These are phyloP conservation scores for Mycetomoellerius zeteki DNA, from an alignment of 1,140 invertebrate genomes.

Conservation along the genomic window DNA sequence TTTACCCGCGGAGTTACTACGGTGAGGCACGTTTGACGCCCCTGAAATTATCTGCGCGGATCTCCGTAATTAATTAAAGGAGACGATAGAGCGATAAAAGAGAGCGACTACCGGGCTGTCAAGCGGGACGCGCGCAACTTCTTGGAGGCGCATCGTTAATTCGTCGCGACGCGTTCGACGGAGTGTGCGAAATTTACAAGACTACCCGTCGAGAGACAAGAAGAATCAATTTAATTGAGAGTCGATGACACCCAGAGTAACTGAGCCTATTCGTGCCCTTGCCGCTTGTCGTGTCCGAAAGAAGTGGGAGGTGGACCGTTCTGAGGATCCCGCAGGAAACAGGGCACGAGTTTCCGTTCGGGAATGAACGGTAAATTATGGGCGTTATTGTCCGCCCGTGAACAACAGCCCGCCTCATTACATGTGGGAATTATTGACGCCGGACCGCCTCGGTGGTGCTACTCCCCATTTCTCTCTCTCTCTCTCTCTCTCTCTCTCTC, in stretches of 20 bases:
- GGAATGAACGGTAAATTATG: conserved; percentile 81
- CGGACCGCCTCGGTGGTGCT: conserved; percentile 72
- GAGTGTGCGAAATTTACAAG: conserved; percentile 42
- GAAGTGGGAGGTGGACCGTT: background rate
- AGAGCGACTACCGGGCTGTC: conserved; percentile 46
- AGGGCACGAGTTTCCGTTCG: conserved; percentile 68
- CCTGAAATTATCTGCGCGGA: conserved; percentile 52
- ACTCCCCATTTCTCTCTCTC: conserved; percentile 31
- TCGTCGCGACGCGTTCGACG: conserved; percentile 37
- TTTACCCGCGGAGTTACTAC: conserved; percentile 29
- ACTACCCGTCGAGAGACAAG: background rate
- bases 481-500: conserved; percentile 3
- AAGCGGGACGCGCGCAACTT: background rate
- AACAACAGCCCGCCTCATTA: conserved; percentile 80
- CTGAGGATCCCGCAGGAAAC: conserved; percentile 67
- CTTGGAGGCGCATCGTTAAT: conserved; percentile 1
- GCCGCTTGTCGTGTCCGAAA: background rate
- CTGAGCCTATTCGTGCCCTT: conserved; percentile 28
- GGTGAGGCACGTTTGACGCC: conserved; percentile 5
- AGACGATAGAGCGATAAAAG: conserved; percentile 62
- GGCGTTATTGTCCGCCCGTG: conserved; percentile 82
- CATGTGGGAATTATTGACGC: conserved; percentile 80
- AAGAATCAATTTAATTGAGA: conserved; percentile 66
- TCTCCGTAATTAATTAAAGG: conserved; percentile 53
- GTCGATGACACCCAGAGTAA: background rate